Base-by-base conservation (phyloP, 2,797 vertebrate genomes). In the Coracias cyanogaster region DNA sequence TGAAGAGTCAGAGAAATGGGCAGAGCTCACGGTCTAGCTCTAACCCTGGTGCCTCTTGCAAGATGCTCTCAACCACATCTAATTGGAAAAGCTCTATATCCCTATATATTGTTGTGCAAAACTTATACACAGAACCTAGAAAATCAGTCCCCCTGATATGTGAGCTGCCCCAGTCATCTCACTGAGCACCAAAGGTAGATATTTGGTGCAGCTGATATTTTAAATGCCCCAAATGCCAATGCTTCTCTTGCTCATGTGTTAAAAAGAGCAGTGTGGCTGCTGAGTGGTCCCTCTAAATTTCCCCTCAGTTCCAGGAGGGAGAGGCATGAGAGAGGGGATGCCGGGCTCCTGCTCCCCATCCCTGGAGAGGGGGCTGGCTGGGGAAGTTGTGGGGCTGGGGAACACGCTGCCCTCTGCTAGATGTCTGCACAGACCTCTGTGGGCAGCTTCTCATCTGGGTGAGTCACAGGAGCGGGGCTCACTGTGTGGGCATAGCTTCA, bases 201-300 rank as follows among this genome's bases (percentile, higher is more conserved):
- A 19, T 33, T 73, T 0, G 1, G 3, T 13, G 19, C 5, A 8
- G 14, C 6, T 45, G n/a, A 10, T 15, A 13, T 35, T 81, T 66
- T 7, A 54, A 89, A 72, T 0, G 2, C 12, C 28, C 31, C 37
- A 60, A 49, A 26, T 7, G 2, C 31, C 37, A 52, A 24, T 1
- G 2, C 6, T 48, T 33, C 10, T 31, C 19, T 8, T 26, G 11
- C 24, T 46, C 1, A 0, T 0, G 4, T 2, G 5, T 14, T 41
- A 26, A 72, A 80, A 60, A n/a, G 12, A 39, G 1, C 17, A 8
- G 8, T 0, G 2, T 0, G 4, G 41, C 26, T 54, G 35, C 51
- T 0, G 7, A 71, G 31, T 1, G 25, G 41, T 26, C 11, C 25
- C 65, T 58, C 66, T 85, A 82, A 94, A 85, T 77, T 94, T 77